Evolutionary conservation across 2,888 invertebrate species (phyloP), one percentile per base, ranked within the genome.

Genomic region (Pandemis cinnamomeana): DNA sequence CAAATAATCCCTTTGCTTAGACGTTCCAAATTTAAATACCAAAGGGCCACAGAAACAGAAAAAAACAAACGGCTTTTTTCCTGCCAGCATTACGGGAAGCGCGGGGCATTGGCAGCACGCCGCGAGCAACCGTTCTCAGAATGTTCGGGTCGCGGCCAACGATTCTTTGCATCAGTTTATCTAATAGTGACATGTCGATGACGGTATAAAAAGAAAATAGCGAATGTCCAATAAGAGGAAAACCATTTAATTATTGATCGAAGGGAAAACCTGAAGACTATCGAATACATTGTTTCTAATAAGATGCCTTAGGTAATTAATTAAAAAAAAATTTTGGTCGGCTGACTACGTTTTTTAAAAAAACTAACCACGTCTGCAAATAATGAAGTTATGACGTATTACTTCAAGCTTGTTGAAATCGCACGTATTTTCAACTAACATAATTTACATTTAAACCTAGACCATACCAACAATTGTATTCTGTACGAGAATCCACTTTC

Each of bases 121-220:
- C 68, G 60, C 41, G 27, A 36, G 27, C 27, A 36, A 36, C 5
- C 27, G 36, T 73, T 73, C 73, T 15, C n/a, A 60, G 73, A 73
- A 73, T 27, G 60, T 44, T 64, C 48, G 55, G 58, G 72, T 64
- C 68, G 63, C 69, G 53, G 69, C 73, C 69, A 73, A 69, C 63
- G 69, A 66, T 73, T 70, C 64, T 20, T 51, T 46, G 48, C 67
- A 71, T 53, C 20, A 20, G n/a, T 41, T n/a, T 15, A 44, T 62
- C 63, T 63, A 44, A 44, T 63, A 63, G 42, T 62, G n/a, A 41
- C 13, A 42, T 13, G 42, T 11, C 8, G 27, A 36, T 20, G 8
- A 58, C 58, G 20, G 8, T 10, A 4, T 58, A 46, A 46, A 46
- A 11, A 46, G 11, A 46, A 2, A 8, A 10, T 46, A 46, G 8